Base-by-base conservation (phyloP, 92 coral and sea anemone species). In the Actinernus sp. region DNA sequence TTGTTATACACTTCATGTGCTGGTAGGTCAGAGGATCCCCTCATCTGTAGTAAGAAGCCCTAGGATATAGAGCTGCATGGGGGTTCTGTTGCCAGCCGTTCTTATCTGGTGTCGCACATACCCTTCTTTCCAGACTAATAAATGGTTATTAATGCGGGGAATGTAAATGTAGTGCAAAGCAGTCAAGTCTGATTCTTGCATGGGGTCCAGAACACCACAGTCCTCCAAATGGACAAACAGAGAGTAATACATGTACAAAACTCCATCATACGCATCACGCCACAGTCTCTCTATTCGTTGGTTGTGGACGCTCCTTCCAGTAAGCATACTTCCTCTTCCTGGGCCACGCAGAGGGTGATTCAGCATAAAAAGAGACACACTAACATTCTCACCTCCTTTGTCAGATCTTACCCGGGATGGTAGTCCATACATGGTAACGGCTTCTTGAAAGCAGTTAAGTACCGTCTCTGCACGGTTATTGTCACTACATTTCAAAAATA, bases 21-120 rank as follows among this genome's bases (percentile, higher is more conserved):
- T 32, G 66, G 44, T 58, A 70, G 65, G 39, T 58, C 55, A 25
- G 13, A 43, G 45, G 68, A 63, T 63, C 77, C 88, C 65, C 83
- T 73, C 76, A 82, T 82, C 51, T 63, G n/a, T n/a, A n/a, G n/a
- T n/a, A n/a, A n/a, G n/a, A n/a, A n/a, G n/a, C n/a, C n/a, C n/a
- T n/a, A n/a, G n/a, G n/a, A n/a, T n/a, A n/a, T n/a, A n/a, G n/a
- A n/a, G n/a, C n/a, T n/a, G n/a, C n/a, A n/a, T n/a, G n/a, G n/a
- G n/a, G n/a, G n/a, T n/a, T n/a, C n/a, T 76, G 68, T 69, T 68
- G 67, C 88, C 83, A 37, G 88, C 88, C 53, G 88, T 73, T 73
- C 88, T 82, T 37, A 74, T 53, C 44, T 55, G 67, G 66, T 82
- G 88, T 46, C 65, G 76, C 51, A 82, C 57, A 63, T 71, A 80